Evolutionary conservation across 2,113 vertebrate genomes (phyloP).

Genomic region (Microcebus ravelobensis): DNA sequence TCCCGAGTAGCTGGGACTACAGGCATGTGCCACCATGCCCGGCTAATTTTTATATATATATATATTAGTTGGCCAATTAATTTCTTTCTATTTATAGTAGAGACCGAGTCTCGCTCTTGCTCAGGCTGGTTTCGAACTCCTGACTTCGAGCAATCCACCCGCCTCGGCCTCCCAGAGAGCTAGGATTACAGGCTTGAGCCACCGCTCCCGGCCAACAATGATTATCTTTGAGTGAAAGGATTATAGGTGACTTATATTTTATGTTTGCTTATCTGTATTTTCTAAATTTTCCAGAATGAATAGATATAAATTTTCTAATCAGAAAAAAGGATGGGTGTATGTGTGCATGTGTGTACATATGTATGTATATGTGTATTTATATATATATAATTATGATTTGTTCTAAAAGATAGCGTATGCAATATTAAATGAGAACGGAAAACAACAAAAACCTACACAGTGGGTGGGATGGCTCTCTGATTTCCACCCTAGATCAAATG

Average conservation of each 20-base stretch:
- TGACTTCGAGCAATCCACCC: too few species aligned
- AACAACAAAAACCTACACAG: conserved; percentile 56
- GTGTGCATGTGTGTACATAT: not conserved
- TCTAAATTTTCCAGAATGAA: conserved; percentile 35
- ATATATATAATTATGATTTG: not conserved
- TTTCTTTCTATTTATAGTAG: too few species aligned
- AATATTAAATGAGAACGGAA: not conserved
- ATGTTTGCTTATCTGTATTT: not conserved
- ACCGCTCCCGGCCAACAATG: too few species aligned
- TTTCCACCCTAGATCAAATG: conserved; percentile 87
- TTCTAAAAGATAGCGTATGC: not conserved
- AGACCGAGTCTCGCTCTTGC: too few species aligned
- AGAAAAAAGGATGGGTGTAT: not conserved
- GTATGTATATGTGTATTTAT: not conserved
- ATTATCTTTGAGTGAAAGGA: not conserved
- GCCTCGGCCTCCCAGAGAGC: too few species aligned
- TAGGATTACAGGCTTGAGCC: too few species aligned
- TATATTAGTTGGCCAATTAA: too few species aligned
- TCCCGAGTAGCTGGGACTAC: too few species aligned
- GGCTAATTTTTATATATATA: too few species aligned
- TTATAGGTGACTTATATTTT: not conserved
- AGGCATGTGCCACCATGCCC: too few species aligned
- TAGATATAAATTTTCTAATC: not conserved
- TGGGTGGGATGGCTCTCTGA: conserved; percentile 88
- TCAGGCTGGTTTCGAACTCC: too few species aligned